Conservation (phyloP, 2,888 invertebrate genomes). For the Microplitis manilae region DNA sequence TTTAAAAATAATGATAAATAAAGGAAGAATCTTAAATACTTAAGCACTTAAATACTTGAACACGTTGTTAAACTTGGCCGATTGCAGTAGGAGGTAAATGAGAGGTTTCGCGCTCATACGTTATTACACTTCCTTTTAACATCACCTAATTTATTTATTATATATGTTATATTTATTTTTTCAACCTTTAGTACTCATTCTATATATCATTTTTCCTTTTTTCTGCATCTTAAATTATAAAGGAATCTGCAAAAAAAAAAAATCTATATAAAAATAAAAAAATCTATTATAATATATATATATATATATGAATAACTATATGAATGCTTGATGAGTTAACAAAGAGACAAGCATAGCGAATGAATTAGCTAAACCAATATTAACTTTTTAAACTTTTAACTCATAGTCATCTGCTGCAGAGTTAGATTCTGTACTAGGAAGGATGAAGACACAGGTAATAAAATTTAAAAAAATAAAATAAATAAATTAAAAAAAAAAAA, state of each 20-base stretch:
- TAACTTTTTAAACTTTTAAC: conserved; percentile 20
- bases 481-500: conserved; percentile 40
- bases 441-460: not conserved
- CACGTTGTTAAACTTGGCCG: conserved; percentile 60
- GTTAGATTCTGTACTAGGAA: not conserved
- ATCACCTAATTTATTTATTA: conserved; percentile 6
- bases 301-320: too few relatives aligned
- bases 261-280: not conserved
- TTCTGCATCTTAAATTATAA: not conserved
- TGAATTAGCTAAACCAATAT: conserved; percentile 39
- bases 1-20: conserved; percentile 34
- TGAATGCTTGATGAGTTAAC: conserved; percentile 5
- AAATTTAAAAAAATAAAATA: conserved; percentile 10
- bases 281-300: not conserved
- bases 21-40: conserved; percentile 65
- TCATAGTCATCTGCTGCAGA: conserved; percentile 1
- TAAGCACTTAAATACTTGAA: conserved; percentile 58
- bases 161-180: not conserved
- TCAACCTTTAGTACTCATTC: not conserved
- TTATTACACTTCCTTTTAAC: conserved; percentile 20
- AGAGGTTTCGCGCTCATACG: conserved; percentile 57
- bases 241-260: not conserved
- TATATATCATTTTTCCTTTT: not conserved
- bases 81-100: conserved; percentile 69
- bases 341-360: conserved; percentile 36